Percentiles rank a stretch among this genome's conserved stretches.
These are phyloP conservation scores for Lycaon pictus DNA, from an alignment of 2,113 vertebrate species.

Conservation along the genomic window DNA sequence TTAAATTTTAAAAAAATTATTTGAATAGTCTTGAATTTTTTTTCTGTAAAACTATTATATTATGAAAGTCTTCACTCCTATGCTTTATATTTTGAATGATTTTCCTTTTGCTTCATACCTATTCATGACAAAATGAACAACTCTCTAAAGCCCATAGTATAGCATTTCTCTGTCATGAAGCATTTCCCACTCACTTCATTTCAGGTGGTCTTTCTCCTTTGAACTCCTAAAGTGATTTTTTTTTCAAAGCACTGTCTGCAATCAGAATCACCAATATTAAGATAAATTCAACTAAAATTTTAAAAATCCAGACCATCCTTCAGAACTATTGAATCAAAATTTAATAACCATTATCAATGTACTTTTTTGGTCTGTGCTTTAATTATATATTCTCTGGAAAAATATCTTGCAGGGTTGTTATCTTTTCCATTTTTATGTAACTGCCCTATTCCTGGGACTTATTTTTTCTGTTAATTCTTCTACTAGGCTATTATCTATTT, in stretches of 20 bases:
- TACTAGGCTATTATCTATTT: neutral
- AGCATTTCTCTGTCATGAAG: neutral
- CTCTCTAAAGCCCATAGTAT: neutral
- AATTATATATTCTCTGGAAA: neutral
- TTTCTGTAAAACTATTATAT: neutral
- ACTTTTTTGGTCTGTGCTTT: neutral
- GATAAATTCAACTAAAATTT: neutral
- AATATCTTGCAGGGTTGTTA: neutral
- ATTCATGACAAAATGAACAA: neutral
- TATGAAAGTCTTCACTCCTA: neutral
- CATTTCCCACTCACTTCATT: neutral
- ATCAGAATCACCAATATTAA: neutral
- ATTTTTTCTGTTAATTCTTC: neutral
- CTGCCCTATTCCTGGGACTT: neutral
- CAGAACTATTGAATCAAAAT: neutral
- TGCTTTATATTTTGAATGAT: neutral
- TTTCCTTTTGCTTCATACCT: neutral
- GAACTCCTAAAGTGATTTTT: neutral
- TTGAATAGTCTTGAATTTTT: neutral
- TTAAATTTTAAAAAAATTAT: neutral
- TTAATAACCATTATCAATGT: neutral
- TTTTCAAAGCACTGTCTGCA: neutral
- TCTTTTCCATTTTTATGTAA: neutral
- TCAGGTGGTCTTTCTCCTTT: neutral
- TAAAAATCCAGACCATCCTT: neutral